Base-by-base conservation (phyloP, 2,113 vertebrate genomes). In the Egretta garzetta region DNA sequence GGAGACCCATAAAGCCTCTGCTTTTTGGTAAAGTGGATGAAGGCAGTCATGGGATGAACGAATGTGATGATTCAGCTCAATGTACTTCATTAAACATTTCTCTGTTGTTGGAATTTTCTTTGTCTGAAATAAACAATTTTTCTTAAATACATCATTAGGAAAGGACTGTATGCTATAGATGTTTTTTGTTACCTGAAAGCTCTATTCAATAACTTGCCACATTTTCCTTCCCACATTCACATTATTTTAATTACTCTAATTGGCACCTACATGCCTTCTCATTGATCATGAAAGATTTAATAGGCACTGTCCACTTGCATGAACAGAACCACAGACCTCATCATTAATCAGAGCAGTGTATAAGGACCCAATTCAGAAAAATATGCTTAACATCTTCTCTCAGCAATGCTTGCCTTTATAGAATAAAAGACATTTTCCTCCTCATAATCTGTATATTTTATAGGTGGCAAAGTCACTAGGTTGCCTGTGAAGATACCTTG, bases 31-130 rank as follows among this genome's bases (percentile, higher is more conserved):
- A 93, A 52, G 26, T 73, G 10, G 9, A 68, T 80, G 35, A 35
- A 72, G 33, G 28, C 21, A 58, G 32, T 84, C 33, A 86, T 30
- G 30, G 17, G 41, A 63, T 91, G 37, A 81, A 84, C 49, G 26
- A 89, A 59, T 55, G 59, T 89, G 84, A 58, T 91, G 47, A 80
- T 90, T 91, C 86, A 96, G 39, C 39, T 81, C 90, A 80, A 41
- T 80, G 22, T 58, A 49, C 27, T 76, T 60, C 50, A 86, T 70
- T 86, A 62, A 72, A 79, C 52, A 28, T 43, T 95, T 73, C 33
- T 88, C 22, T 74, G 24, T 32, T 87, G 16, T 62, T 67, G 27
- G 47, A 76, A 49, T 82, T 77, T 79, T 80, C 6, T 66, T 86
- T 41, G 77, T 95, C 33, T 76, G 47, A 96, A 86, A 30, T 43